Base-by-base conservation (phyloP, 2,888 invertebrate species). In the Trichogramma dendrolimi region DNA sequence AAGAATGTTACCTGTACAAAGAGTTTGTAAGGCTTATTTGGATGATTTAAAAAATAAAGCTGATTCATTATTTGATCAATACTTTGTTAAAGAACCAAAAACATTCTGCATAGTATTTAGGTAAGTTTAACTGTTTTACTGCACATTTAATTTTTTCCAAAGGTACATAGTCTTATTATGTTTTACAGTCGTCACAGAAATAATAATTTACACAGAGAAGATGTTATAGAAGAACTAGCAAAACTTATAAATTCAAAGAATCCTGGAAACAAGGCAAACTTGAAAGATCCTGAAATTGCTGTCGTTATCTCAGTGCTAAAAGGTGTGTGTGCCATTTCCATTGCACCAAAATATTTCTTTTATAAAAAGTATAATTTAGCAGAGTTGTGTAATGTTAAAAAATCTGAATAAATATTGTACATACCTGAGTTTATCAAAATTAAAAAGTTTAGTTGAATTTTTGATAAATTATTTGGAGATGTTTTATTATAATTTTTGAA, bases 351-450 rank as follows among this genome's bases (percentile, higher is more conserved):
- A 77, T 96, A 91, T 79, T 83, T 84, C 71, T 85, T 84, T 67
- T 88, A 86, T 75, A 90, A 88, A 71, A 95, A 94, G 76, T 96
- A 91, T 80, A 96, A 96, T 81, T 81, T 95, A 63, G 78, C 87
- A 64, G 91, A 92, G 78, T 69, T 79, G 61, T 76, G 75, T 62
- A 73, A 72, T 58, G 27, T 27, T 27, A 58, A 68, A 49, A 71
- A 66, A 58, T 59, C 43, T 27, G 40, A 56, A 48, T 27, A 8
- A 56, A 44, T 47, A 38, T 8, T 51, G 5, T 51, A 4, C 6
- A 51, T 38, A 5, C 11, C 3, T 11, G 11, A 57, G 41, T 50
- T 42, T 49, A 27, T 6, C 4, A 42, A 48, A 38, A 38, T 50
- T 49, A 49, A 38, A 7, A 7, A 43, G 11, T 50, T 38, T 27